These are phyloP conservation scores for Ophion ellenae DNA, from an alignment of 2,888 invertebrate species.

Conservation along the genomic window DNA sequence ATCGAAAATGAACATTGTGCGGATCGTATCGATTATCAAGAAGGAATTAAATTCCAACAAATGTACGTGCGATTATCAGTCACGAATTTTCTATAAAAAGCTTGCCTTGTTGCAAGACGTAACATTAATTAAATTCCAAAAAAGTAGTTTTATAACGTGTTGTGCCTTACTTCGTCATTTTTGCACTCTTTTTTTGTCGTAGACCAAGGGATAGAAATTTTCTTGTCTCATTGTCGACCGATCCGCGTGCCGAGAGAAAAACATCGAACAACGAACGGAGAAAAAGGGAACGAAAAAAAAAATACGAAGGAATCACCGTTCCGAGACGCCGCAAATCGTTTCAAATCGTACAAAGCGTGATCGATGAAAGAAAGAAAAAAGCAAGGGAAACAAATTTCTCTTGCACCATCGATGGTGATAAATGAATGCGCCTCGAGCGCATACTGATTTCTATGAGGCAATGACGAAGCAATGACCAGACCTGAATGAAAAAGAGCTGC, in stretches of 20 bases:
- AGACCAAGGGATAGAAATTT: constrained; percentile 4
- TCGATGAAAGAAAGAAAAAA: not conserved
- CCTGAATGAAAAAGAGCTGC: constrained; percentile 42
- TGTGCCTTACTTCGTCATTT: not conserved
- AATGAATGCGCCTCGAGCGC: constrained; percentile 16
- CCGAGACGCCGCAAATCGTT: constrained; percentile 33
- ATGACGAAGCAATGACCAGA: constrained; percentile 53
- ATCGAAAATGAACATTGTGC: not conserved
- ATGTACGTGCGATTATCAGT: too few species aligned
- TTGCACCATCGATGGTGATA: constrained; percentile 1
- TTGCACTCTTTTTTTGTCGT: not conserved
- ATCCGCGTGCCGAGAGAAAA: constrained; percentile 4
- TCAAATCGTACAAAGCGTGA: constrained; percentile 11
- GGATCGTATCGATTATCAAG: not conserved
- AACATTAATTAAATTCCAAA: not conserved
- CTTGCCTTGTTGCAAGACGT: too few species aligned
- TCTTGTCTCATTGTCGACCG: not conserved
- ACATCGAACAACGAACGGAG: not conserved
- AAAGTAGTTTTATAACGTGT: not conserved
- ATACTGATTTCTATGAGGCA: constrained; percentile 57
- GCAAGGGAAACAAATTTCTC: constrained; percentile 22
- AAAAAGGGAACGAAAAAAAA: constrained; percentile 15
- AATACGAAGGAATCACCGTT: constrained; percentile 7
- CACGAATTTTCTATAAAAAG: too few species aligned
- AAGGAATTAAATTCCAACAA: not conserved